Conservation (phyloP, 2,113 vertebrate genomes). For the Piprites chloris region DNA sequence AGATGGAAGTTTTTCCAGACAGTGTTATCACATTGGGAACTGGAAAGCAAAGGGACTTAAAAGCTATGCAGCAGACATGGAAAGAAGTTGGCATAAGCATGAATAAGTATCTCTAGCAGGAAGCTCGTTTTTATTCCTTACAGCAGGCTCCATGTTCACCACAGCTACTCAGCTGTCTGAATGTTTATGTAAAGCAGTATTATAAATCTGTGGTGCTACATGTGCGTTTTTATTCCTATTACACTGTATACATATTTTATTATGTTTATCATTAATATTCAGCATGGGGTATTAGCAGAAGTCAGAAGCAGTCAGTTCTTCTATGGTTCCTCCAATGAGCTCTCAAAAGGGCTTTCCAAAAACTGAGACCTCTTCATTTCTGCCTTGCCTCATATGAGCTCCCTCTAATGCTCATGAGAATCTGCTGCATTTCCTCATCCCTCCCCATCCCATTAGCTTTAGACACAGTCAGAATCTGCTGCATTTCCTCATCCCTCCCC, state of each 20-base stretch:
- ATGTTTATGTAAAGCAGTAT: slow-evolving; percentile 25
- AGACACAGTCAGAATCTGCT: neutral
- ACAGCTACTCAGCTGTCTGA: slow-evolving; percentile 36
- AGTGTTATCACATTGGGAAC: neutral
- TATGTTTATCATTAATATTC: slow-evolving; percentile 67
- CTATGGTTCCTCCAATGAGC: slow-evolving; percentile 6
- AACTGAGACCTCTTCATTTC: slow-evolving; percentile 7
- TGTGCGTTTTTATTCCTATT: slow-evolving; percentile 55
- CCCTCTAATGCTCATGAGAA: slow-evolving; percentile 7
- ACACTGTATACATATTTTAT: slow-evolving; percentile 65
- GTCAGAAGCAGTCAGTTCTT: slow-evolving; percentile 60
- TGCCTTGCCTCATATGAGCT: neutral
- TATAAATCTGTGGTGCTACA: slow-evolving; percentile 40
- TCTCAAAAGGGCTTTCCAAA: neutral
- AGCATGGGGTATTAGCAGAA: slow-evolving; percentile 38
- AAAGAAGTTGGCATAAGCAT: neutral
- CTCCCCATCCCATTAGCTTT: neutral
- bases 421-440: neutral
- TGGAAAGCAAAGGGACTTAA: neutral
- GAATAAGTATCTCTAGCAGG: neutral
- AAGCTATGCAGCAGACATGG: neutral
- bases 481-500: neutral
- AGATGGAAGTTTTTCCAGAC: neutral
- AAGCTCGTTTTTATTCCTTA: slow-evolving; percentile 30
- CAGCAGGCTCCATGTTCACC: neutral